Percentiles rank a stretch among this genome's conserved stretches.
These are phyloP conservation scores for Mustelus asterias DNA, from an alignment of 2,113 vertebrate genomes.

Conservation along the genomic window DNA sequence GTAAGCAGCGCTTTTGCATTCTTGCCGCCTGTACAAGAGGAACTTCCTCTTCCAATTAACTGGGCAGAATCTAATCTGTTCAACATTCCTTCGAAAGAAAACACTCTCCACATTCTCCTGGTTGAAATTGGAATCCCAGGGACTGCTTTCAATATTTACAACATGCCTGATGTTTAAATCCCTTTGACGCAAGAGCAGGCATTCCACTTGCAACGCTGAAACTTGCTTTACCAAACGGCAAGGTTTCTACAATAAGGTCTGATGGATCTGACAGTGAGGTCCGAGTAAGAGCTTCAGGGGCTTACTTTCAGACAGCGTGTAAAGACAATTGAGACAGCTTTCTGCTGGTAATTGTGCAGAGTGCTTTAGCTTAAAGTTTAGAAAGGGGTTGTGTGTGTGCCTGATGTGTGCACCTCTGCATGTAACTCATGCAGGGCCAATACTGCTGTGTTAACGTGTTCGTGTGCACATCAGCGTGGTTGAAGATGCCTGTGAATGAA, in stretches of 20 bases:
- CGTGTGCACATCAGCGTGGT: not conserved
- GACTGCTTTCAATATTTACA: conserved; percentile 7
- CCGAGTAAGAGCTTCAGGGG: not conserved
- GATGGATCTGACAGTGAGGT: not conserved
- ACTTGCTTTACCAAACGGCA: not conserved
- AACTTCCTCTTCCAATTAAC: conserved; percentile 30
- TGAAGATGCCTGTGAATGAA: too few relatives aligned
- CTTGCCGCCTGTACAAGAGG: not conserved
- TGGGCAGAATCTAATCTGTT: not conserved
- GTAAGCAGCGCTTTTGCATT: not conserved
- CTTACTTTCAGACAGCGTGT: not conserved
- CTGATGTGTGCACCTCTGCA: not conserved
- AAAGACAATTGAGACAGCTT: not conserved
- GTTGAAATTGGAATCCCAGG: not conserved
- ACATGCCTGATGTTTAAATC: conserved; percentile 17
- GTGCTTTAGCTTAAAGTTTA: not conserved
- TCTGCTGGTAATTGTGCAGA: not conserved
- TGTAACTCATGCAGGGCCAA: not conserved
- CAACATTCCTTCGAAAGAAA: conserved; percentile 2
- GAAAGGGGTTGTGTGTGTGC: not conserved
- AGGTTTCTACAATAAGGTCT: not conserved
- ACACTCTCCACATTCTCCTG: not conserved
- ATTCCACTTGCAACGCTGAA: not conserved
- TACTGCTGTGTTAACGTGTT: not conserved
- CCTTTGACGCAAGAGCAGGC: not conserved